A percentile compares a stretch with the other conserved stretches of the same genome.
These are phyloP conservation scores for Malaclemys terrapin DNA, from an alignment of 2,113 vertebrate genomes.

Conservation along the genomic window DNA sequence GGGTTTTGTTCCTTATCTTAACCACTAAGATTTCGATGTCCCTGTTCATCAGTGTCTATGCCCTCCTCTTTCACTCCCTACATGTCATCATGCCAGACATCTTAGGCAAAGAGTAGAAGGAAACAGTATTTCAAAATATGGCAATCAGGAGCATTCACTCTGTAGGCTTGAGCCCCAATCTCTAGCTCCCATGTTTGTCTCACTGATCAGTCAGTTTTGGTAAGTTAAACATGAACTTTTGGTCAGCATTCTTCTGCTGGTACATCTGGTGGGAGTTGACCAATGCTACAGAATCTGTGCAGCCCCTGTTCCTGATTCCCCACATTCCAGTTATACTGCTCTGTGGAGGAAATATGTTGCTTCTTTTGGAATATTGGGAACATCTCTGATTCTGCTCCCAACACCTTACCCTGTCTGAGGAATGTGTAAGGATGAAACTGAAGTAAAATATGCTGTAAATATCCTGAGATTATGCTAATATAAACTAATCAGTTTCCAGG, in stretches of 20 bases:
- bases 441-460: neutral
- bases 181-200: neutral
- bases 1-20: neutral
- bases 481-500: neutral
- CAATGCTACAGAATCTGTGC: accelerated
- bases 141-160: neutral
- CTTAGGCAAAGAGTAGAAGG: neutral
- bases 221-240: neutral
- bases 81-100: neutral
- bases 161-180: neutral
- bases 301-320: neutral
- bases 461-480: neutral
- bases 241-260: neutral
- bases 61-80: neutral
- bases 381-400: neutral
- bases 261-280: neutral
- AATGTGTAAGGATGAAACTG: neutral
- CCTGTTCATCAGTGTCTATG: accelerated
- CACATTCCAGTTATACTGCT: accelerated
- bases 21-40: neutral
- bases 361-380: neutral
- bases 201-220: neutral
- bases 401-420: neutral
- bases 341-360: neutral
- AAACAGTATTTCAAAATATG: neutral